Percentiles rank a stretch among this genome's conserved stretches.
phyloP scores from a whole-genome alignment of 2,797 vertebrate species.

The Distichodus sexfasciatus region DNA sequence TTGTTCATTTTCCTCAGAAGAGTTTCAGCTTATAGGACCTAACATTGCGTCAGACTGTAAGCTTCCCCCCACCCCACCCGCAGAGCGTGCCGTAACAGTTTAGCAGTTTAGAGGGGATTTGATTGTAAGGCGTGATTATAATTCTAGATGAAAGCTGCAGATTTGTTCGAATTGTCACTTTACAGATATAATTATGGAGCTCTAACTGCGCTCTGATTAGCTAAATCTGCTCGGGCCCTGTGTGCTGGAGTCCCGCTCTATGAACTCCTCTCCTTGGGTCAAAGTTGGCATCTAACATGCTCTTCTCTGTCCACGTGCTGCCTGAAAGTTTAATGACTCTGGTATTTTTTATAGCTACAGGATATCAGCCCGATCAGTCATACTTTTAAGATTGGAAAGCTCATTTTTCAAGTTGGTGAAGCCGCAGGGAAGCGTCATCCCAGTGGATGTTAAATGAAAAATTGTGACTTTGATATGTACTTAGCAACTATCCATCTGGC shows the following conservation, averaged over 20 bases:
- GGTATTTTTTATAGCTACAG: slow-evolving; percentile 46
- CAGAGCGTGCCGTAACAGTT: background rate
- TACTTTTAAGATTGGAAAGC: slow-evolving; percentile 1
- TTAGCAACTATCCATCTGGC: slow-evolving; percentile 5
- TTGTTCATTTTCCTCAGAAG: background rate
- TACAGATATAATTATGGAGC: slow-evolving; percentile 20
- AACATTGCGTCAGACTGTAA: background rate
- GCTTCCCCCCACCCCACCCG: too few relatives aligned
- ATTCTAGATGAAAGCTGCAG: slow-evolving; percentile 10
- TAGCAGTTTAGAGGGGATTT: background rate
- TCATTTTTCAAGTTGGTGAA: slow-evolving; percentile 12
- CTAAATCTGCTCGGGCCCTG: background rate
- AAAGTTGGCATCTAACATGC: slow-evolving; percentile 1
- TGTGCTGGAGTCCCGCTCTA: background rate
- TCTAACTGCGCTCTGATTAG: slow-evolving; percentile 10
- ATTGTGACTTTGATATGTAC: background rate
- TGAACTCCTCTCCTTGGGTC: background rate
- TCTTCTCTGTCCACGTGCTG: background rate
- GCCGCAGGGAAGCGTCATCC: slow-evolving; percentile 10
- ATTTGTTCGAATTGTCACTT: slow-evolving; percentile 12
- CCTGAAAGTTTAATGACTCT: slow-evolving; percentile 40
- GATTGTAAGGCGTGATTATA: slow-evolving; percentile 1
- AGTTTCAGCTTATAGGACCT: background rate
- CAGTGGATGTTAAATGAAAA: slow-evolving; percentile 3
- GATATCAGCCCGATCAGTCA: slow-evolving; percentile 26